Base-by-base conservation (phyloP, 2,888 invertebrate genomes). In the Conchocele bisecta region DNA sequence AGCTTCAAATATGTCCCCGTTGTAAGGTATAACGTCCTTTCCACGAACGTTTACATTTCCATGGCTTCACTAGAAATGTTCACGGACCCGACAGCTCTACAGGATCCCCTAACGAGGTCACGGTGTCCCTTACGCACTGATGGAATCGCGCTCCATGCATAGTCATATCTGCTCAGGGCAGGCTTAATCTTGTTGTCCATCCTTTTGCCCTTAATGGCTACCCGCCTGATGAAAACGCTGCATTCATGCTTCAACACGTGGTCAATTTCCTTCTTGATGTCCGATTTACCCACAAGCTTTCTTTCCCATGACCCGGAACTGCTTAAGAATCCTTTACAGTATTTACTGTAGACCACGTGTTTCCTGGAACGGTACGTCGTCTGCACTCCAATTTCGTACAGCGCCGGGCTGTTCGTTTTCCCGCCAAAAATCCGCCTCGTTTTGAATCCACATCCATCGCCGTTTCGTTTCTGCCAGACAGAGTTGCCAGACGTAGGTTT, bases 361-460 rank as follows among this genome's bases (percentile, higher is more conserved):
- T 73, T 67, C 53, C 73, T 75, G 20, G 61, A 35, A 28, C 69
- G 61, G 11, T 53, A 24, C 24, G 51, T 41, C 24, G 59, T 70
- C 37, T 81, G 81, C 3, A 81, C 79, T 1, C 75, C 60, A 13
- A 83, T 53, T 51, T 83, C 83, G 42, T 77, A 77, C 20, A 77
- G 33, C n/a, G 70, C 63, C 9, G 77, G 69, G 42, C 33, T 46
- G 13, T 35, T 29, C 7, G 51, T 54, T 24, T 67, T 58, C 3
- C 56, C 61, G 26, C 44, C 63, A 50, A 58, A 77, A 1, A 77
- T 58, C 13, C 28, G 29, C 26, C 46, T 41, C 31, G 31, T 65
- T 29, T 59, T 39, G 57, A 33, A 72, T 9, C 74, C 71, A 20
- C 31, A 37, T 22, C 39, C 39, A 41, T 53, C 44, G 17, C 69